phyloP scores from a whole-genome alignment of 1,140 invertebrate genomes.

The Heliothis subflexa region DNA sequence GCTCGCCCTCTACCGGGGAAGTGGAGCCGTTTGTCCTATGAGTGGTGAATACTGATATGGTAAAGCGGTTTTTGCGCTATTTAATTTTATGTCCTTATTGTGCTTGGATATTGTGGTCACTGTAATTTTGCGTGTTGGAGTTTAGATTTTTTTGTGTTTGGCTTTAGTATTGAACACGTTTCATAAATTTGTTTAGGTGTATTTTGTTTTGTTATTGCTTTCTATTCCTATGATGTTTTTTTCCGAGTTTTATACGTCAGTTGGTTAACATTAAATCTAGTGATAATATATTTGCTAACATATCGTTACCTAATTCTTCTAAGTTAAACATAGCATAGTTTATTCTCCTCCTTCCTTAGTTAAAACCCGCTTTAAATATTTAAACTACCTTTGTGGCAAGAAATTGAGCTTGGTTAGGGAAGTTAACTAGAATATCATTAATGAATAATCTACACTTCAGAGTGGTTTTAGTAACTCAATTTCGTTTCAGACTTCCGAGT shows the following conservation, averaged over 20 bases:
- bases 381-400: background rate
- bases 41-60: conserved; percentile 48
- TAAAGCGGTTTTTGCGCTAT: conserved; percentile 46
- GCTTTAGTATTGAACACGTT: background rate
- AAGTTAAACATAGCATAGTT: too few species aligned
- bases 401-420: background rate
- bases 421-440: conserved; percentile 8
- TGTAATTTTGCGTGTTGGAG: background rate
- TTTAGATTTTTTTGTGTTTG: background rate
- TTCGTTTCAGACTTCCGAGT: background rate
- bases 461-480: background rate
- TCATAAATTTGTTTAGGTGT: background rate
- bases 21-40: conserved; percentile 52
- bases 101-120: background rate
- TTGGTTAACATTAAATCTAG: too few species aligned
- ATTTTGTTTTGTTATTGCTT: background rate
- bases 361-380: background rate
- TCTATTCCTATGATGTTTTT: background rate
- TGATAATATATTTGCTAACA: too few species aligned
- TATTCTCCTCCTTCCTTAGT: too few species aligned
- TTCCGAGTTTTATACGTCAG: background rate
- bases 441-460: conserved; percentile 3
- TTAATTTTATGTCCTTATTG: conserved; percentile 41
- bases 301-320: too few species aligned
- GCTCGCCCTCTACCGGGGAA: conserved; percentile 56